Evolutionary conservation across 2,113 vertebrate species (phyloP).

Genomic region (Pluvianellus socialis): DNA sequence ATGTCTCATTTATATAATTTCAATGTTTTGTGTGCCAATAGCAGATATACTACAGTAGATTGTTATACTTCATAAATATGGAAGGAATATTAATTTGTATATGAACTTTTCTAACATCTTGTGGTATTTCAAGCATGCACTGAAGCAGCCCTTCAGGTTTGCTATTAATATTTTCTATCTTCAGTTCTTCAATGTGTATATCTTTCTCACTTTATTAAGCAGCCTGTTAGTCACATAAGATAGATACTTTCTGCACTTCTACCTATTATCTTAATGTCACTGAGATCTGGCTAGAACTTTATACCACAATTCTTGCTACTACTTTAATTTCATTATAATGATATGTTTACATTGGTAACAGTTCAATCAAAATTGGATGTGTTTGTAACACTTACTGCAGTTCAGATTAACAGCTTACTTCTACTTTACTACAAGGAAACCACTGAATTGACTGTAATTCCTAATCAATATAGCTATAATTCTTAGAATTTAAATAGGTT

Average conservation of each 20-base stretch:
- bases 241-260: conserved; percentile 34
- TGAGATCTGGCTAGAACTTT: not conserved
- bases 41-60: not conserved
- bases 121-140: conserved; percentile 15
- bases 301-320: not conserved
- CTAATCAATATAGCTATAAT: conserved; percentile 40
- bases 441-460: conserved; percentile 18
- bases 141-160: not conserved
- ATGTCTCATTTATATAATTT: not conserved
- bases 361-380: conserved; percentile 27
- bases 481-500: not conserved
- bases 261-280: conserved; percentile 12
- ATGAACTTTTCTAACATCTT: conserved; percentile 19
- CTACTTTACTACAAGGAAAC: not conserved
- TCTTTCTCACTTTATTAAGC: not conserved
- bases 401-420: conserved; percentile 24
- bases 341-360: not conserved
- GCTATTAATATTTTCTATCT: conserved; percentile 7
- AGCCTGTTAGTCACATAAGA: conserved; percentile 12
- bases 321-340: conserved; percentile 40
- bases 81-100: conserved; percentile 35
- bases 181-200: not conserved
- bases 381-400: conserved; percentile 1
- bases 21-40: not conserved
- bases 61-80: not conserved